Evolutionary conservation across 2,797 vertebrate genomes (phyloP).

Genomic region (Hippocampus kuda): DNA sequence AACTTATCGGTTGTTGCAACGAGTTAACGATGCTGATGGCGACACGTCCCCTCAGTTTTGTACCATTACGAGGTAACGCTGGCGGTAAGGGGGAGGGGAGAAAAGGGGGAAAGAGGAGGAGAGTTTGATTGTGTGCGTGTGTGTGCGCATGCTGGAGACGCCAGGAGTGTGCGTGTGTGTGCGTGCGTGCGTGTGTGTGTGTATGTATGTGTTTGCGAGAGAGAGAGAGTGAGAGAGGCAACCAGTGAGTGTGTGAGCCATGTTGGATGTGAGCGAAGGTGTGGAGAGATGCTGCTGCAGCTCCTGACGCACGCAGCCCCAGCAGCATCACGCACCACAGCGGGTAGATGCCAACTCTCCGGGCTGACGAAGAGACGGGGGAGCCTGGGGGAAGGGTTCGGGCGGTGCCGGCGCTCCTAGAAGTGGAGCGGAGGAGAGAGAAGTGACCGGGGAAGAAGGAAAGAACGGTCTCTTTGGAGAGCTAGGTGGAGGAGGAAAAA

Average conservation of each 20-base stretch:
- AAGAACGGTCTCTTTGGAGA: constrained; percentile 20
- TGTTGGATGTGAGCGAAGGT: constrained; percentile 83
- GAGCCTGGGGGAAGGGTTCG: constrained; percentile 74
- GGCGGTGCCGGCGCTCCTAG: constrained; percentile 64
- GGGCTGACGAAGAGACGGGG: constrained; percentile 68
- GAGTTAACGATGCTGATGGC: neutral
- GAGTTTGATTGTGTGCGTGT: constrained; percentile 47
- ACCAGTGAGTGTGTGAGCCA: constrained; percentile 72
- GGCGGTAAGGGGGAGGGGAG: constrained; percentile 64
- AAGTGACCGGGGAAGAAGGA: constrained; percentile 33
- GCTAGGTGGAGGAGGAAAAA: constrained; percentile 52
- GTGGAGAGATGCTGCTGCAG: constrained; percentile 69
- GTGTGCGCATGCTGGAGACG: constrained; percentile 52
- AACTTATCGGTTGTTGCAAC: neutral
- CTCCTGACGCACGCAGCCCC: constrained; percentile 62
- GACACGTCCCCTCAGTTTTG: neutral
- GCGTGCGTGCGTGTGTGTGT: constrained; percentile 41
- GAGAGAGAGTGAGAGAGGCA: constrained; percentile 32
- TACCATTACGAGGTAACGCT: constrained; percentile 60
- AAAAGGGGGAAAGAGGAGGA: constrained; percentile 53
- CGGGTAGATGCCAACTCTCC: constrained; percentile 74
- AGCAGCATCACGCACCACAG: constrained; percentile 63
- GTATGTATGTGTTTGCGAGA: constrained; percentile 12
- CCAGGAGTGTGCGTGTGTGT: constrained; percentile 26
- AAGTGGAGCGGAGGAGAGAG: constrained; percentile 54